Base-by-base conservation (phyloP, 2,797 vertebrate genomes). In the Sebastolobus alascanus region DNA sequence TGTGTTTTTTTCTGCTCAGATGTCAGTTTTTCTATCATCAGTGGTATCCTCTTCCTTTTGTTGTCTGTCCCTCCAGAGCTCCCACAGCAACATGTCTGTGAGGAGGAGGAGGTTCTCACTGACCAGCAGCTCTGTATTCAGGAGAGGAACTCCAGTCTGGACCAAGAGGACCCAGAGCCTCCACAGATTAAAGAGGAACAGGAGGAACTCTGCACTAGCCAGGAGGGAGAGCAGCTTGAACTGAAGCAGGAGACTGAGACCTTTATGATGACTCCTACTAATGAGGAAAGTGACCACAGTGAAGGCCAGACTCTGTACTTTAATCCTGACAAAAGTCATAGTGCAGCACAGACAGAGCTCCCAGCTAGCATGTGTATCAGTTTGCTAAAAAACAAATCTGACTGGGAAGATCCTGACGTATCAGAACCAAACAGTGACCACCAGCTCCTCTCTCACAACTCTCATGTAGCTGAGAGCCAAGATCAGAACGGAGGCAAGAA, bases 111-210 rank as follows among this genome's bases (percentile, higher is more conserved):
- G 50, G 18, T 18, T 52, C 7, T 52, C 7, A 8, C 18, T n/a
- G 50, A n/a, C 20, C 50, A n/a, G 50, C 50, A 52, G 50, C 50
- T 52, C 50, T 52, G 50, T 52, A 2, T 52, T n/a, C 50, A 52
- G 50, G 50, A 52, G 20, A 52, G 20, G 8, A n/a, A n/a, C 50
- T 52, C 20, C 50, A 52, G 8, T 52, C 18, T 52, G 50, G 50
- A 52, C 50, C 50, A 52, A 55, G 64, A 77, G 31, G 67, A 67
- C 12, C 46, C 50, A 61, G 33, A 78, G 10, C 43, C 56, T 64
- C 61, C 56, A 52, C 56, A 63, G 18, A 58, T 88, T 22, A 88
- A 88, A 84, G 66, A 79, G 33, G 86, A 88, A 61, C 16, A 68
- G 22, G 67, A 85, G 55, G 55, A 84, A 20, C 25, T 69, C 40